A percentile compares a stretch with the other conserved stretches of the same genome.
Evolutionary conservation across 2,797 vertebrate species (phyloP).

Genomic region (Parauchenoglanis ngamensis): DNA sequence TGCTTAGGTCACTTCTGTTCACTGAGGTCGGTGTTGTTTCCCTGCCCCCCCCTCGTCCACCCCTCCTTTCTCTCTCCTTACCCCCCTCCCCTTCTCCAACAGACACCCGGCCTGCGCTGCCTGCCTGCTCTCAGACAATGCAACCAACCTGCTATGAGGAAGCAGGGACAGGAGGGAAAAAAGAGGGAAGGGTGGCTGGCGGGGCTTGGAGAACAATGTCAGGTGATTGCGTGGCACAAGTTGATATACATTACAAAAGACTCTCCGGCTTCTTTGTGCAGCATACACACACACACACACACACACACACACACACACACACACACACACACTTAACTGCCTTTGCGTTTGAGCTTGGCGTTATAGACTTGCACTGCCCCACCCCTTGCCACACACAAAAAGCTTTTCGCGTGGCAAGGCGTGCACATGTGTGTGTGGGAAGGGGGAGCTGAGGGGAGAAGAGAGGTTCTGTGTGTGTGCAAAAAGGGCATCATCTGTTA

Average conservation of each 20-base stretch:
- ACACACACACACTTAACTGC: constrained; percentile 31
- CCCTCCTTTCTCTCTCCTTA: constrained; percentile 32
- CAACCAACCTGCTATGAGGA: constrained; percentile 78
- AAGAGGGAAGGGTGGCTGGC: constrained; percentile 36
- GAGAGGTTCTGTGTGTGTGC: constrained; percentile 14
- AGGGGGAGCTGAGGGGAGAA: constrained; percentile 32
- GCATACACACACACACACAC: background rate
- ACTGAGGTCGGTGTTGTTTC: constrained; percentile 78
- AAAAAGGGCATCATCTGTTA: constrained; percentile 56
- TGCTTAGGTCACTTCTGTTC: constrained; percentile 86
- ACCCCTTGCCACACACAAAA: constrained; percentile 50
- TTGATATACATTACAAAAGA: constrained; percentile 88
- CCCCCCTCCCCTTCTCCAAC: constrained; percentile 68
- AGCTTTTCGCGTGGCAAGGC: constrained; percentile 58
- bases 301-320: constrained; percentile 31
- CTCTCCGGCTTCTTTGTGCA: constrained; percentile 48
- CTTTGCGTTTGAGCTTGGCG: constrained; percentile 77
- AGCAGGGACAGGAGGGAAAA: constrained; percentile 59
- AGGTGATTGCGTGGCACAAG: constrained; percentile 72
- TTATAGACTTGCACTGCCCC: constrained; percentile 63
- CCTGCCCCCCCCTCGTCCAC: constrained; percentile 50
- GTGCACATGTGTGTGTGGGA: constrained; percentile 47
- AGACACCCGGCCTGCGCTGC: constrained; percentile 74
- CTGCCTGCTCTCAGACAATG: constrained; percentile 78
- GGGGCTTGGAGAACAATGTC: constrained; percentile 72